Percentiles rank a stretch among this genome's conserved stretches.
These are phyloP conservation scores for Phenganax stokvisi DNA, from an alignment of 92 coral and sea anemone species.

Conservation along the genomic window DNA sequence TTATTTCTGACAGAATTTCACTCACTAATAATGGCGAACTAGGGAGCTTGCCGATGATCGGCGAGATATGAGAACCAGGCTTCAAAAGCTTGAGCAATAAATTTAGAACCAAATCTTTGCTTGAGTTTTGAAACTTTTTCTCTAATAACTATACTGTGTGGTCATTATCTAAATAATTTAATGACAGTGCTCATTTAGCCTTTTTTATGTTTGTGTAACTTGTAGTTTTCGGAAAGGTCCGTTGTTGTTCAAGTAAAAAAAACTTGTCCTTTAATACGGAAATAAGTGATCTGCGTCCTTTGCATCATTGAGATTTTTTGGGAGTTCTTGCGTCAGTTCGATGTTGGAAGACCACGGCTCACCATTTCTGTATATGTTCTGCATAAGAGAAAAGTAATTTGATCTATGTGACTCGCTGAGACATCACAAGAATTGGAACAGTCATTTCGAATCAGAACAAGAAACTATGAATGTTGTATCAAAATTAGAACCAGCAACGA, in stretches of 20 bases:
- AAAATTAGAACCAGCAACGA: too few relatives aligned
- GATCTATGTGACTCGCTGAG: background rate
- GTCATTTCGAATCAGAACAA: background rate
- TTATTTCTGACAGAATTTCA: too few relatives aligned
- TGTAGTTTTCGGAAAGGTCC: background rate
- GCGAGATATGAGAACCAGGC: too few relatives aligned
- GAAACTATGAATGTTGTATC: too few relatives aligned
- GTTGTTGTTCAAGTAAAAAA: background rate
- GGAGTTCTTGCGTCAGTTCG: background rate
- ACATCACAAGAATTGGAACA: background rate
- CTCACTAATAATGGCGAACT: too few relatives aligned
- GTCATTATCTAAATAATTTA: too few relatives aligned
- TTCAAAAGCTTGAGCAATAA: too few relatives aligned
- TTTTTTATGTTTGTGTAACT: background rate
- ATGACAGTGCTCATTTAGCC: background rate
- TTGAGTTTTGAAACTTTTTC: too few relatives aligned
- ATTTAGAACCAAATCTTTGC: too few relatives aligned
- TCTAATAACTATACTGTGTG: too few relatives aligned
- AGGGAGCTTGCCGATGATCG: too few relatives aligned
- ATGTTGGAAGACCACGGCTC: background rate
- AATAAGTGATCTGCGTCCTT: background rate
- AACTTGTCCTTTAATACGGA: slow-evolving; percentile 12
- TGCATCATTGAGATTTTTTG: background rate
- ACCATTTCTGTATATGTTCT: background rate
- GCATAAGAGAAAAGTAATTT: background rate